These are phyloP conservation scores for Clarias gariepinus DNA, from an alignment of 2,113 vertebrate species.

Conservation along the genomic window DNA sequence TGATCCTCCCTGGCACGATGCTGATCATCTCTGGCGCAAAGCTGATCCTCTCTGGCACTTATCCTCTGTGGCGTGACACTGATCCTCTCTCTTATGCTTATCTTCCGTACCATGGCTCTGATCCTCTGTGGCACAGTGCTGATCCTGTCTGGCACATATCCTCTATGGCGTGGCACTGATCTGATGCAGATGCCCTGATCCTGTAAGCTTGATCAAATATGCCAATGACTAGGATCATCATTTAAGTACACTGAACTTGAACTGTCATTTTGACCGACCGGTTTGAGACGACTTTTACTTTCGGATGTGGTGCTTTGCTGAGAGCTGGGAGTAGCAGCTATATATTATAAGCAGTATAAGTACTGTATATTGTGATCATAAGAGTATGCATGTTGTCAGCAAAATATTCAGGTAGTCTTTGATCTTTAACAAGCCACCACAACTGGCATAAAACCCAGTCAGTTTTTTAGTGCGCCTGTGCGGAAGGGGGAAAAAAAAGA, in stretches of 20 bases:
- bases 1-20: neutral
- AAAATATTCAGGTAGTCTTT: neutral
- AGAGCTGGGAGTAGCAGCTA: no score
- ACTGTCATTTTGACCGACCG: neutral
- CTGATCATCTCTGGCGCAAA: neutral
- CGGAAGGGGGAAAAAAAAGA: neutral
- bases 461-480: no score
- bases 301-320: neutral
- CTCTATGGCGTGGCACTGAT: neutral
- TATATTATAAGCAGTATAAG: neutral
- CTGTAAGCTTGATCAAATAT: neutral
- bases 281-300: neutral
- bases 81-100: no score
- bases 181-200: neutral
- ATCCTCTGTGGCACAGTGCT: neutral
- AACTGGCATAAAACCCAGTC: no score
- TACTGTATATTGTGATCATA: neutral
- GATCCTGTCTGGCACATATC: neutral
- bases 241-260: neutral
- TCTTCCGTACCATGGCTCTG: neutral
- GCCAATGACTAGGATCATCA: neutral
- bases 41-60: neutral
- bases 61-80: no score
- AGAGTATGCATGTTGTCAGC: neutral
- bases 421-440: no score